Conservation (phyloP, 2,888 invertebrate genomes). For the Panopea generosa region DNA sequence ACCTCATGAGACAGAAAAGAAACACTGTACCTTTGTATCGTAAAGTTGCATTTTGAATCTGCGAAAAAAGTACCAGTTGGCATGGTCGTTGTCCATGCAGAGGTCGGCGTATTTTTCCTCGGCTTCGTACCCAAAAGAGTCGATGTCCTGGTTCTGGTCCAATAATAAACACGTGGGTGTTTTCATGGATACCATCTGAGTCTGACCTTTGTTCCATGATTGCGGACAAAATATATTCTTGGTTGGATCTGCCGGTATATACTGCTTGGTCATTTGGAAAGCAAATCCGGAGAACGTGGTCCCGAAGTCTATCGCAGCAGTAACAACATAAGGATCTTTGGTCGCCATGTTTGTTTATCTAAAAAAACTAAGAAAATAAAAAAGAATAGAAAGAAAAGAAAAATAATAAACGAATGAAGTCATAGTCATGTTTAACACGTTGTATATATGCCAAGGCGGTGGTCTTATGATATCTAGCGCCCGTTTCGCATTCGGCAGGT, state of each 20-base stretch:
- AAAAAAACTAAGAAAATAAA: no score
- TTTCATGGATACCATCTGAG: slow-evolving; percentile 42
- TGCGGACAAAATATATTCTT: slow-evolving; percentile 23
- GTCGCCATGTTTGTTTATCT: neutral
- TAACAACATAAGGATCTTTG: slow-evolving; percentile 10
- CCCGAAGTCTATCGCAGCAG: neutral
- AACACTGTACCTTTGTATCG: slow-evolving; percentile 21
- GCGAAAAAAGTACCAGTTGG: slow-evolving; percentile 50
- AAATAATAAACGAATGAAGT: no score
- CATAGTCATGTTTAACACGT: no score
- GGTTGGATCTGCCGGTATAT: slow-evolving; percentile 10
- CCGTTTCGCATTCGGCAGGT: no score
- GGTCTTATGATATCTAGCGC: no score
- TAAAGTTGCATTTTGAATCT: slow-evolving; percentile 60
- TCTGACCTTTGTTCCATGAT: slow-evolving; percentile 17
- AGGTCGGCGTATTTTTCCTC: slow-evolving; percentile 56
- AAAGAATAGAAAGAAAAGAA: no score
- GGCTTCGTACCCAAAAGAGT: slow-evolving; percentile 55
- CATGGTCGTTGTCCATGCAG: slow-evolving; percentile 37
- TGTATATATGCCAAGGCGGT: no score
- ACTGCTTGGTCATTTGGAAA: slow-evolving; percentile 22
- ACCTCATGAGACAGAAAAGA: no score
- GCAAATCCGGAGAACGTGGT: slow-evolving; percentile 14
- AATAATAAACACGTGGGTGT: slow-evolving; percentile 51
- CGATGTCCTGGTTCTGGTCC: slow-evolving; percentile 41